phyloP scores from a whole-genome alignment of 2,888 invertebrate genomes.

The Andrena bucephala region DNA sequence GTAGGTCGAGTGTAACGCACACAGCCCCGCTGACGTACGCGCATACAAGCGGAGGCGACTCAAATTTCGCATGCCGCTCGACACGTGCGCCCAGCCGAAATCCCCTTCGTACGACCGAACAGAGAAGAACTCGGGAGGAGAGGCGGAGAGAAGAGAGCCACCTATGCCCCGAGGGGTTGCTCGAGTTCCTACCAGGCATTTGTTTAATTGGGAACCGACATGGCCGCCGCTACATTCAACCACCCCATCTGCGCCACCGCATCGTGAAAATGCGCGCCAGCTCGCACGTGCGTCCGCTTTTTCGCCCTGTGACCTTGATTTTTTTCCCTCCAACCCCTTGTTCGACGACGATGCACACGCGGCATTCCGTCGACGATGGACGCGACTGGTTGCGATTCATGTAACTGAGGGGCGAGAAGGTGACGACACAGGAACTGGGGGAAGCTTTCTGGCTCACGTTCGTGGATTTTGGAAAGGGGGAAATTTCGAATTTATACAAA shows the following conservation, averaged over 20 bases:
- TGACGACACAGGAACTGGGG: not conserved
- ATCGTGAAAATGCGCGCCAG: slow-evolving; percentile 56
- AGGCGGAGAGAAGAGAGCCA: slow-evolving; percentile 44
- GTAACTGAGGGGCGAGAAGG: not conserved
- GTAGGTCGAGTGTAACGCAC: slow-evolving; percentile 35
- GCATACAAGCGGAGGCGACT: slow-evolving; percentile 38
- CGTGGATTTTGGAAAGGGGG: not conserved
- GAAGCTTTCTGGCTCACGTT: not conserved
- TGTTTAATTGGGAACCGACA: slow-evolving; percentile 82
- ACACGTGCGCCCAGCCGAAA: slow-evolving; percentile 73
- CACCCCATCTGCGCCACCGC: slow-evolving; percentile 60
- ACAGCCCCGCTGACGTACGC: slow-evolving; percentile 1
- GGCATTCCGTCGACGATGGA: slow-evolving; percentile 8
- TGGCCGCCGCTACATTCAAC: slow-evolving; percentile 69
- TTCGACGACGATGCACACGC: not conserved
- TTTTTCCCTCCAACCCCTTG: not conserved
- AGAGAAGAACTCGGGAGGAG: slow-evolving; percentile 53
- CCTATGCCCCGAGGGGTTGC: slow-evolving; percentile 73
- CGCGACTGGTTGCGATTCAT: not conserved
- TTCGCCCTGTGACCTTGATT: slow-evolving; percentile 50
- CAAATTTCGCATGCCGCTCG: slow-evolving; percentile 74
- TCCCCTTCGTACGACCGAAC: slow-evolving; percentile 59
- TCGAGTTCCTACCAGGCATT: slow-evolving; percentile 77
- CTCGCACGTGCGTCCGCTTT: slow-evolving; percentile 45
- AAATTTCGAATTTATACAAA: too few relatives aligned